Conservation (phyloP, 23 tunicate species). For the Halocynthia roretzi region DNA sequence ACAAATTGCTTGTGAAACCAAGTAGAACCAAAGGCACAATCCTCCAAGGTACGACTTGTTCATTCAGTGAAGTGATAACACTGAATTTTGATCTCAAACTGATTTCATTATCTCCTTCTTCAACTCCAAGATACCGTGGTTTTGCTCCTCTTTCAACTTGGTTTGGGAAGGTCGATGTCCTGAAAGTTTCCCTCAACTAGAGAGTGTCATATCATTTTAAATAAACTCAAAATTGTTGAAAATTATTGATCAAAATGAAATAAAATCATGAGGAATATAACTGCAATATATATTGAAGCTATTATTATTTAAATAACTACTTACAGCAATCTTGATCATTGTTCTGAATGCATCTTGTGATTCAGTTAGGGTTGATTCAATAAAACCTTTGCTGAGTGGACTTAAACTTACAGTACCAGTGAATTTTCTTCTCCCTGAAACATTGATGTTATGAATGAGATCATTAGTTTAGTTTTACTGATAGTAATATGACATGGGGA, state of each 20-base stretch:
- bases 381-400: conserved; percentile 21
- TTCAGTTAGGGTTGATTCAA: conserved; percentile 21
- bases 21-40: conserved; percentile 10
- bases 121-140: neutral
- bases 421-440: conserved; percentile 52
- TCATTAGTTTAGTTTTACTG: neutral
- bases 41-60: conserved; percentile 16
- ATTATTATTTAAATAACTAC: neutral
- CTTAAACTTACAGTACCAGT: conserved; percentile 26
- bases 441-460: neutral
- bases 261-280: no score
- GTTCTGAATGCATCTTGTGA: conserved; percentile 28
- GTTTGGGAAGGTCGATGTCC: neutral
- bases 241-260: no score
- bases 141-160: conserved; percentile 7
- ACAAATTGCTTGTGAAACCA: conserved; percentile 16
- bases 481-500: neutral
- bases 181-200: conserved; percentile 4
- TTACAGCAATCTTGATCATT: conserved; percentile 17
- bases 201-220: neutral
- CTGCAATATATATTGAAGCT: no score
- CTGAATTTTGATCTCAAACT: conserved; percentile 1
- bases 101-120: neutral
- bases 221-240: neutral
- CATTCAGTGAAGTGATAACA: conserved; percentile 6